Percentiles rank a stretch among this genome's conserved stretches.
phyloP scores from a whole-genome alignment of 2,888 invertebrate genomes.

The Cactoblastis cactorum region DNA sequence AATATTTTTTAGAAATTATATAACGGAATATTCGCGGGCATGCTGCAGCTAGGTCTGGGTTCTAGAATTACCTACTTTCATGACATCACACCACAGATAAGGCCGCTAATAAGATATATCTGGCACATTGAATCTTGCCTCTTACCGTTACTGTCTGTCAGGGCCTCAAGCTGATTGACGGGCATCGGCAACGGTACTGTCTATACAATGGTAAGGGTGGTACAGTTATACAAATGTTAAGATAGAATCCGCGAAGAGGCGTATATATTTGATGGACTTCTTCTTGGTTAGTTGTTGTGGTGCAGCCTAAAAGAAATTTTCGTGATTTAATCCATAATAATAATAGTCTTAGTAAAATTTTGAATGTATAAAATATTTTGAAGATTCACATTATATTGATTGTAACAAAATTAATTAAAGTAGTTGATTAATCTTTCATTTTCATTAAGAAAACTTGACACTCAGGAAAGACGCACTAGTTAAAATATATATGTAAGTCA shows the following conservation, averaged over 20 bases:
- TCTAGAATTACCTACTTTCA: constrained; percentile 4
- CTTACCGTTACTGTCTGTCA: constrained; percentile 67
- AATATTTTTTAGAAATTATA: neutral
- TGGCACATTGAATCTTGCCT: constrained; percentile 27
- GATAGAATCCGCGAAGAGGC: constrained; percentile 17
- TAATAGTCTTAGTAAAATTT: too few relatives aligned
- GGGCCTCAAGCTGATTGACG: constrained; percentile 61
- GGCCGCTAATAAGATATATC: constrained; percentile 13
- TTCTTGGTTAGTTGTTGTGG: neutral
- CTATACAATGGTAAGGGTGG: constrained; percentile 39
- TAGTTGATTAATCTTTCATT: too few relatives aligned
- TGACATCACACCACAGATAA: constrained; percentile 21
- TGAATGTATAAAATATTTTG: too few relatives aligned
- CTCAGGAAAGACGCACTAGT: too few relatives aligned
- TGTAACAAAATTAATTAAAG: too few relatives aligned
- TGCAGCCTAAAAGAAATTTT: too few relatives aligned
- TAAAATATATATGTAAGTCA: too few relatives aligned
- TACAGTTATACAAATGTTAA: constrained; percentile 29
- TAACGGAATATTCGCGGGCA: neutral
- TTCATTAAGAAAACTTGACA: too few relatives aligned
- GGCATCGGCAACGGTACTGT: constrained; percentile 48
- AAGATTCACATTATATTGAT: too few relatives aligned
- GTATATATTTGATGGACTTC: neutral
- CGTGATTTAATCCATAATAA: too few relatives aligned
- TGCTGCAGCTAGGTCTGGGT: neutral